phyloP scores from a whole-genome alignment of 2,888 invertebrate species.

The Drosophila stalkeri region DNA sequence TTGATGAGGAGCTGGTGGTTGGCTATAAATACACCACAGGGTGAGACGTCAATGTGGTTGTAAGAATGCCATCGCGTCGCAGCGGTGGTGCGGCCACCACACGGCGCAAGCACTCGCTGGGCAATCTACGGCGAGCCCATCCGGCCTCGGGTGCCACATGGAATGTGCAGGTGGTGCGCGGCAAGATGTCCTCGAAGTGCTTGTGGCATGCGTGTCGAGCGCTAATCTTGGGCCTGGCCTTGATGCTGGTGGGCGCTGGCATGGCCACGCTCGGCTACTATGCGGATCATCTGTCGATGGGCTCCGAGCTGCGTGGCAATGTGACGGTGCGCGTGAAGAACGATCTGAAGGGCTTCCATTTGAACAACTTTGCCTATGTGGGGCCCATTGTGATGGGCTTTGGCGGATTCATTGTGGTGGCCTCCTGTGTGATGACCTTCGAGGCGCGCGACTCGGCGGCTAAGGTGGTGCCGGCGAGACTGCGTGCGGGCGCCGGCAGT shows the following conservation, averaged over 20 bases:
- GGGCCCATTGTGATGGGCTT: conserved; percentile 99
- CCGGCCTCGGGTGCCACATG: conserved; percentile 93
- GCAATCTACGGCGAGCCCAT: conserved; percentile 89
- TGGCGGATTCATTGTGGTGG: conserved; percentile 98
- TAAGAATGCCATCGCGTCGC: conserved; percentile 81
- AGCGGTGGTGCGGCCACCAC: conserved; percentile 80
- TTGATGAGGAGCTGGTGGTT: conserved; percentile 29
- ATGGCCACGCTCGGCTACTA: conserved; percentile 97
- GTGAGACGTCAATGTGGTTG: conserved; percentile 46
- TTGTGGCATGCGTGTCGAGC: conserved; percentile 98
- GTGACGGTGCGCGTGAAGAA: conserved; percentile 92
- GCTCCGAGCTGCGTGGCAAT: conserved; percentile 92
- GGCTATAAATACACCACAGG: conserved; percentile 19
- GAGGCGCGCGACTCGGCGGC: conserved; percentile 98
- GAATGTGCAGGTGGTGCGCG: conserved; percentile 94
- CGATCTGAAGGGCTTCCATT: conserved; percentile 92
- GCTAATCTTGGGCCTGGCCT: conserved; percentile 92
- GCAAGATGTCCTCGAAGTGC: conserved; percentile 95
- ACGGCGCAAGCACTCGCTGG: conserved; percentile 84
- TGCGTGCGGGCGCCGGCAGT: conserved; percentile 85
- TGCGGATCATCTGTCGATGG: conserved; percentile 92
- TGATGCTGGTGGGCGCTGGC: conserved; percentile 95
- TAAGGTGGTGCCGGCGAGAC: conserved; percentile 93
- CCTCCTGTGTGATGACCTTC: conserved; percentile 99
- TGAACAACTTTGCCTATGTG: conserved; percentile 96